Base-by-base conservation (phyloP, 1,140 invertebrate genomes). In the Drosophila rhopaloa region DNA sequence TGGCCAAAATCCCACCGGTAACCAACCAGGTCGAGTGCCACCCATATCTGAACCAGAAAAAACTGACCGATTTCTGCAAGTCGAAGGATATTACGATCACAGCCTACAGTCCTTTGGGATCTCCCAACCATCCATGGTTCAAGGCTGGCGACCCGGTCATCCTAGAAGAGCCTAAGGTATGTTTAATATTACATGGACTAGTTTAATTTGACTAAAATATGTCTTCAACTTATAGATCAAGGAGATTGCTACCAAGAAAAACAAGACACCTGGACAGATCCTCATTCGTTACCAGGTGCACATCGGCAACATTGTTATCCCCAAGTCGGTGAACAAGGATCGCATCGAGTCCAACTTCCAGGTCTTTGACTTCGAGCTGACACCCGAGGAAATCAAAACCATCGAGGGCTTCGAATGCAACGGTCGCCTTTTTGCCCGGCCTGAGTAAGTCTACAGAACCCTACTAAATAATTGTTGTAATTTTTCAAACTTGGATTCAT, bases 11-110 rank as follows among this genome's bases (percentile, higher is more conserved):
- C 54, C 95, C 95, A 76, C 97, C 97, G 38, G 95, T 94, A 7
- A 94, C 93, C 9, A 95, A 96, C 89, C 96, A 98, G 94, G 93
- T 97, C 16, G 97, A 97, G 91, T 95, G 95, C 67, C 96, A 97
- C 91, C 95, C 95, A 0, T 97, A 97, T 90, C 92, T 97, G 60
- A 94, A 94, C 44, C 96, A 97, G 86, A 93, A 93, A 24, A 94
- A 95, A 79, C 92, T 97, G 38, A 93, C 94, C 11, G 93, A 95
- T 9, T 96, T 95, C 79, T 97, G 96, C 90, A 93, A 94, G 65
- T 79, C 93, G 10, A 93, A 94, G 11, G 93, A 93, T 24, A 95
- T 98, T 55, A 79, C 92, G 3, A 81, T 98, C 5, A 97, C 95
- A 1, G 96, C 96, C 1, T 98, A 97, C 93, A 95, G 95, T 84